Evolutionary conservation across 1,140 invertebrate genomes (phyloP).

Genomic region (Centruroides vittatus): DNA sequence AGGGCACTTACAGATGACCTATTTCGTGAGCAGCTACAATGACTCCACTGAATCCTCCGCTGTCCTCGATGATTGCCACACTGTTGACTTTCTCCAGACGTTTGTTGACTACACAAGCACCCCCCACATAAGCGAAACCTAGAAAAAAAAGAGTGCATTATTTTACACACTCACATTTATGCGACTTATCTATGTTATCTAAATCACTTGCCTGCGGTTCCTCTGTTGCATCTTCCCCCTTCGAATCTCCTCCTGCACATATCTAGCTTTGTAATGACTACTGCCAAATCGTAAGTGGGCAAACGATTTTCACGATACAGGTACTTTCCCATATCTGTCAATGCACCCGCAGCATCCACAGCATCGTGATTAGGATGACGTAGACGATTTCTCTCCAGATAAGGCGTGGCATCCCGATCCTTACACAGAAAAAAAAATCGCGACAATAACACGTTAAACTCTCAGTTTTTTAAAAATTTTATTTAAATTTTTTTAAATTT

Average conservation of each 20-base stretch:
- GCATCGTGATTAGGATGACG: slow-evolving; percentile 56
- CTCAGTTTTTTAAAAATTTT: too few species aligned
- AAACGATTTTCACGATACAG: slow-evolving; percentile 81
- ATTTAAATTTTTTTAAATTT: too few species aligned
- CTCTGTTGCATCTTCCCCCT: slow-evolving; percentile 89
- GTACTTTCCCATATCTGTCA: slow-evolving; percentile 95
- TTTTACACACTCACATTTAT: too few species aligned
- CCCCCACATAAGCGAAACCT: slow-evolving; percentile 92
- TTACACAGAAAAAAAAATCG: slow-evolving; percentile 29
- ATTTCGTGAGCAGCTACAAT: slow-evolving; percentile 94
- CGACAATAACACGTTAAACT: too few species aligned
- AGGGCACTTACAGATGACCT: slow-evolving; percentile 75
- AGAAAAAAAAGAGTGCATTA: slow-evolving; percentile 8
- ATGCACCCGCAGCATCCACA: slow-evolving; percentile 80
- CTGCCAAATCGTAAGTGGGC: slow-evolving; percentile 88
- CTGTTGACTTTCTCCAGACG: slow-evolving; percentile 89
- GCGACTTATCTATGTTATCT: too few species aligned
- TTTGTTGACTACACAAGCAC: slow-evolving; percentile 90
- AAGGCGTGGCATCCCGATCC: slow-evolving; percentile 87
- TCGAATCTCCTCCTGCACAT: slow-evolving; percentile 92
- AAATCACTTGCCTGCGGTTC: slow-evolving; percentile 76
- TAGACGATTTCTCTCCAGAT: slow-evolving; percentile 81
- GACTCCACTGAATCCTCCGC: slow-evolving; percentile 87
- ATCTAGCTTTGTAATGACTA: slow-evolving; percentile 95
- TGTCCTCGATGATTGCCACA: slow-evolving; percentile 91